phyloP scores from a whole-genome alignment of 2,888 invertebrate species.

The Eupithecia tripunctaria region DNA sequence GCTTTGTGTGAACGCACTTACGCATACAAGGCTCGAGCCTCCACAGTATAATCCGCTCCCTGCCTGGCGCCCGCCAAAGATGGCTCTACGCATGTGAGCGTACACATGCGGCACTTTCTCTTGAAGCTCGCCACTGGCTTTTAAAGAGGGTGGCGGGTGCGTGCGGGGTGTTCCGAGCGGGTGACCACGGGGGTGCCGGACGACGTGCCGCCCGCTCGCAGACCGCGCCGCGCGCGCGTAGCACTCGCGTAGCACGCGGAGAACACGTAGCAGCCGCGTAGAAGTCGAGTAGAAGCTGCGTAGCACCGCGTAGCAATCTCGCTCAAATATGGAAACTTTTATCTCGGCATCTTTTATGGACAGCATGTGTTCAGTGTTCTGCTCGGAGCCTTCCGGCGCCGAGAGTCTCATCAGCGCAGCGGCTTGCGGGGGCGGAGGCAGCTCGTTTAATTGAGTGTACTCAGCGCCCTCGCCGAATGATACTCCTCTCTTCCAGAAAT shows the following conservation, averaged over 20 bases:
- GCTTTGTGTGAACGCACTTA: constrained; percentile 84
- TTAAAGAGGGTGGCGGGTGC: constrained; percentile 79
- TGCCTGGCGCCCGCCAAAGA: constrained; percentile 74
- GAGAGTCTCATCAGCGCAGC: constrained; percentile 35
- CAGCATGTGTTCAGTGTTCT: neutral
- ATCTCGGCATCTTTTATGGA: neutral
- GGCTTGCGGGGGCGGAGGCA: constrained; percentile 44
- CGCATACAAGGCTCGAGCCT: constrained; percentile 78
- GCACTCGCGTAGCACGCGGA: constrained; percentile 16
- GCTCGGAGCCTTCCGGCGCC: neutral
- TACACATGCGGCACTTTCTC: constrained; percentile 85
- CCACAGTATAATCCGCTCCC: constrained; percentile 77
- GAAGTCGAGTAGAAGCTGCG: constrained; percentile 8
- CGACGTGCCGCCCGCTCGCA: constrained; percentile 57
- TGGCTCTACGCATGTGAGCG: constrained; percentile 82
- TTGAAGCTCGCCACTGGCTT: constrained; percentile 86
- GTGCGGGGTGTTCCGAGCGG: constrained; percentile 76
- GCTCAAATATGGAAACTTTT: neutral
- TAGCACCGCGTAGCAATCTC: constrained; percentile 33
- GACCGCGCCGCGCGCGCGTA: constrained; percentile 38
- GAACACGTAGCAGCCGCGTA: constrained; percentile 14
- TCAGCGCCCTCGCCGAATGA: constrained; percentile 81
- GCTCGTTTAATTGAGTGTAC: constrained; percentile 82
- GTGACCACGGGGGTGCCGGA: constrained; percentile 84
- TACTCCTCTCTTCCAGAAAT: constrained; percentile 80